These are phyloP conservation scores for Corbicula japonica DNA, from an alignment of 2,888 invertebrate genomes.

Conservation along the genomic window DNA sequence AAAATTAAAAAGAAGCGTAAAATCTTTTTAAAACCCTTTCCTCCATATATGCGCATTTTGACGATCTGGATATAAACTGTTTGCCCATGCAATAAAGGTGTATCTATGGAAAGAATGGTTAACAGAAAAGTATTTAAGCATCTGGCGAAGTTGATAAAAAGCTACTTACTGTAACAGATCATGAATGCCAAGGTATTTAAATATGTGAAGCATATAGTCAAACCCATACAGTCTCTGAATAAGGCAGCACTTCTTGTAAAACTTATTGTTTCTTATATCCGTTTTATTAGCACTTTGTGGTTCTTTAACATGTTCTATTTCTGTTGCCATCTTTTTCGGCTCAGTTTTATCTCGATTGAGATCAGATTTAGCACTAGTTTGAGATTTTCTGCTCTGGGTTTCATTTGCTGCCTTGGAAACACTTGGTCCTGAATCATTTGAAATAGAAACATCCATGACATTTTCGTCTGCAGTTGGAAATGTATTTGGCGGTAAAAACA, in stretches of 20 bases:
- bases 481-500: constrained; percentile 82
- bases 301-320: neutral
- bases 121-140: no score
- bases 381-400: neutral
- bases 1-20: no score
- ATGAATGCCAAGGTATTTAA: constrained; percentile 73
- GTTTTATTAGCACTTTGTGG: constrained; percentile 1
- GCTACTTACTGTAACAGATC: constrained; percentile 79
- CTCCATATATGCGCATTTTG: no score
- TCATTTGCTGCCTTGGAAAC: neutral
- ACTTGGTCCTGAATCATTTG: neutral
- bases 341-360: neutral
- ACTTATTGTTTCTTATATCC: constrained; percentile 35
- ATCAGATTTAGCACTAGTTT: constrained; percentile 13
- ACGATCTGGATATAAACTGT: no score
- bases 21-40: no score
- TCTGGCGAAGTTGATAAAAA: neutral
- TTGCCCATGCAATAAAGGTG: no score
- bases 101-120: no score
- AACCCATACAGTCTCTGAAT: constrained; percentile 78
- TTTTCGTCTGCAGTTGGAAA: constrained; percentile 74
- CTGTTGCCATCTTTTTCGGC: neutral
- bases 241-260: constrained; percentile 63
- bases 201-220: constrained; percentile 80
- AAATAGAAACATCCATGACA: constrained; percentile 68